Base-by-base conservation (phyloP, 2,113 vertebrate genomes). In the Gymnarchus niloticus region DNA sequence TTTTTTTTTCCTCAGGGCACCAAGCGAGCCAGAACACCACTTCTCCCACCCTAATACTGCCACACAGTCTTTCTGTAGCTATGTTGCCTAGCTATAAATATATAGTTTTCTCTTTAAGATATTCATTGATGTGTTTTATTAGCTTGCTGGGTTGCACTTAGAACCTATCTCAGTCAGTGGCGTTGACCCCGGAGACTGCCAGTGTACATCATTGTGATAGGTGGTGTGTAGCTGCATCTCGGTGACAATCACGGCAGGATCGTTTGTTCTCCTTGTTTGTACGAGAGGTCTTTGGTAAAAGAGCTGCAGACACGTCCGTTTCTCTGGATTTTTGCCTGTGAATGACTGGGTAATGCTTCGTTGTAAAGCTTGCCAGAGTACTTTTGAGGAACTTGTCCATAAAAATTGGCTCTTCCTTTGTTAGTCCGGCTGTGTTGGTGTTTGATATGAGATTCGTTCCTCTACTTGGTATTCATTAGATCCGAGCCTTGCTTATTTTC, bases 131-230 rank as follows among this genome's bases (percentile, higher is more conserved):
- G 28, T 37, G 28, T 69, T 69, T n/a, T 69, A 14, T 33, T 69
- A 37, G 61, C 28, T 37, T 17, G 28, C 28, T 69, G 37, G 28
- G 10, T 41, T 28, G 33, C 65, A 19, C 65, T 37, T 19, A 41
- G 41, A 69, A 69, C 65, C 33, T 17, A 73, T 28, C 12, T 41
- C 65, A 73, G 65, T 14, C 65, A 41, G 28, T 73, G 5, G 33
- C 41, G 65, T 33, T 17, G 33, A 21, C 14, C 41, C 41, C 41
- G 19, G 5, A 41, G 65, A 33, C 65, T 73, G 65, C 65, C 65
- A 37, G 19, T 73, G 65, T 33, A 73, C 65, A 73, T 73, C 65
- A 73, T 73, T 73, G 65, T 73, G 65, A 41, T 73, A 73, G 41
- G 65, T 73, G 65, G 65, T 33, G 41, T 73, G 33, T 73, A 73